Evolutionary conservation across 2,797 vertebrate genomes (phyloP).

Genomic region (Arnoldichthys spilopterus): DNA sequence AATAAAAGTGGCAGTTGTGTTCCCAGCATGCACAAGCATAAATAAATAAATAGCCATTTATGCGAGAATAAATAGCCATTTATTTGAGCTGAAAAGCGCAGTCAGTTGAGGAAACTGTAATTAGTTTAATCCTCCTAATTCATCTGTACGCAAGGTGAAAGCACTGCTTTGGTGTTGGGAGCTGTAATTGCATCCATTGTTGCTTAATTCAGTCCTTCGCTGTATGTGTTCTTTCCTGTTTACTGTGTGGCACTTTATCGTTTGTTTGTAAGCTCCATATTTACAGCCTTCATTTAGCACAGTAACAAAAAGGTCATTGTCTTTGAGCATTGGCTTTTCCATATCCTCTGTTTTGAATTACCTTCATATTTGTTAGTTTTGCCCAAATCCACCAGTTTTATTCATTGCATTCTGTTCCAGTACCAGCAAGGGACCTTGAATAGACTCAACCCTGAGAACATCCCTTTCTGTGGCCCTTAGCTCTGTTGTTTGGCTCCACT

Average conservation of each 20-base stretch:
- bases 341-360: neutral
- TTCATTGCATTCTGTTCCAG: neutral
- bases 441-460: neutral
- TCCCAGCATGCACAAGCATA: neutral
- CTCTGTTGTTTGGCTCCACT: neutral
- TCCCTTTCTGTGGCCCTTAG: neutral
- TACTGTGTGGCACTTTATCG: neutral
- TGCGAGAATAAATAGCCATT: conserved; percentile 1
- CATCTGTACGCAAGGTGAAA: conserved; percentile 45
- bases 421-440: neutral
- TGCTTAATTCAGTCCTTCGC: conserved; percentile 30
- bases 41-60: conserved; percentile 5
- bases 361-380: neutral
- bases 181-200: conserved; percentile 55
- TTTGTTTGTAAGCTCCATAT: neutral
- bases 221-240: neutral
- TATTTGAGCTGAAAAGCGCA: conserved; percentile 57
- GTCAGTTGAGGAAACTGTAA: conserved; percentile 64
- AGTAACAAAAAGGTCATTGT: neutral
- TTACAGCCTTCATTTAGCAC: neutral
- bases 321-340: neutral
- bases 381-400: neutral
- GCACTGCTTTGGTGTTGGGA: conserved; percentile 58
- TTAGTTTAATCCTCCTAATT: conserved; percentile 68
- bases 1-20: neutral